These are phyloP conservation scores for Mungos mungo DNA, from an alignment of 2,113 vertebrate species.

Conservation along the genomic window DNA sequence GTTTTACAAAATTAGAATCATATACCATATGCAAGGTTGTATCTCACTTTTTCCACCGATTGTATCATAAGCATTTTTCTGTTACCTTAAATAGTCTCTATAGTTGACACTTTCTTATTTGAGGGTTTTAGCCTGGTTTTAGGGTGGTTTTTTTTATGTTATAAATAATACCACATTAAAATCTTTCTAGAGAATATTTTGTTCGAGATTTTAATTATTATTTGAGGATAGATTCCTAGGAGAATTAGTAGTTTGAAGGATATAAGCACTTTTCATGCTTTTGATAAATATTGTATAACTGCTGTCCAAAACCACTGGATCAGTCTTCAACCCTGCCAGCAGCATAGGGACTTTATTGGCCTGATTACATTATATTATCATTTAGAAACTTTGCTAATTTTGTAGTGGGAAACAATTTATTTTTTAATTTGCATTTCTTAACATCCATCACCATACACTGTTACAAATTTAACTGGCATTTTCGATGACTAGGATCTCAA, in stretches of 20 bases:
- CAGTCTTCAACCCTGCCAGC: background rate
- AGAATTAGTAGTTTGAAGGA: background rate
- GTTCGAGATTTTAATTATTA: background rate
- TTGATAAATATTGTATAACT: background rate
- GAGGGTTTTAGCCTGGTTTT: background rate
- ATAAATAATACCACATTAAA: background rate
- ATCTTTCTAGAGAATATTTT: background rate
- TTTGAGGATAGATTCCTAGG: background rate
- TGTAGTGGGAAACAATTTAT: constrained; percentile 30
- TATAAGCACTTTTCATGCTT: background rate
- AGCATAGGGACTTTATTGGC: background rate
- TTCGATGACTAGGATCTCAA: background rate
- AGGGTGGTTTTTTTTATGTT: background rate
- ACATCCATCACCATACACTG: background rate
- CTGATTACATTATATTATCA: background rate
- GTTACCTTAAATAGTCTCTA: background rate
- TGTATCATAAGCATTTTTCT: background rate
- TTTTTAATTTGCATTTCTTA: constrained; percentile 51
- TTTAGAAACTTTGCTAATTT: background rate
- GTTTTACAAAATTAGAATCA: constrained; percentile 26
- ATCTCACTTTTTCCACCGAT: background rate
- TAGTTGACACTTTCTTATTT: constrained; percentile 1
- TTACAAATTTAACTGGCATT: background rate
- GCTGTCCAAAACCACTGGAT: background rate
- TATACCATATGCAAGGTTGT: background rate